Evolutionary conservation across 2,113 vertebrate genomes (phyloP).

Genomic region (Ranitomeya imitator): DNA sequence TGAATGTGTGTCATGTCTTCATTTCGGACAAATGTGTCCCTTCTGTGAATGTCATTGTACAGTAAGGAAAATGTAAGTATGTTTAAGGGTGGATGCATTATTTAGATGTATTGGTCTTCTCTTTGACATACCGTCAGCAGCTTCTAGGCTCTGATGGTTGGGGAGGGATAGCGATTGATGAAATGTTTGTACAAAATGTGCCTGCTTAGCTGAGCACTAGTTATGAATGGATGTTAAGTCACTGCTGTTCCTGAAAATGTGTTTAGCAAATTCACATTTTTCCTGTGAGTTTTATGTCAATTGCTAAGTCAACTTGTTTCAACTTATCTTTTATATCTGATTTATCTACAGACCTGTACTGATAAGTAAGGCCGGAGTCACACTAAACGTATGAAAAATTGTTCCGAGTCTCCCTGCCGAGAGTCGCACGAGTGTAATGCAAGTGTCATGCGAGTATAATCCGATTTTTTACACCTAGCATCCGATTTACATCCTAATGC

Average conservation of each 20-base stretch:
- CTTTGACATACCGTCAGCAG: constrained; percentile 12
- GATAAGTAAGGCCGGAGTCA: too few species aligned
- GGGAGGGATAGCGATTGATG: constrained; percentile 10
- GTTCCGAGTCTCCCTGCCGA: too few species aligned
- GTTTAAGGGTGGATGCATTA: constrained; percentile 27
- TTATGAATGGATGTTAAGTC: background rate
- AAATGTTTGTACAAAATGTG: constrained; percentile 22
- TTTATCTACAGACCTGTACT: too few species aligned
- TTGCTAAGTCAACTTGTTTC: background rate
- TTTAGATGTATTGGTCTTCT: constrained; percentile 30
- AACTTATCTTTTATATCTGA: background rate
- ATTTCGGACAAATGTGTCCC: background rate
- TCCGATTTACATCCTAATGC: too few species aligned
- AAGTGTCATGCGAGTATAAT: too few species aligned
- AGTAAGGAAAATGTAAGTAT: background rate
- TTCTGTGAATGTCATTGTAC: background rate
- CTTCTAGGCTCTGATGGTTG: background rate
- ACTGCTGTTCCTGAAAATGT: background rate
- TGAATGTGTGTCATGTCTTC: background rate
- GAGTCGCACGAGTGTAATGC: too few species aligned
- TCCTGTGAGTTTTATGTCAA: background rate
- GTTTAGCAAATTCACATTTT: background rate
- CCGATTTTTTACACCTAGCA: too few species aligned
- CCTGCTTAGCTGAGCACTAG: background rate
- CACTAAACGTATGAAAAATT: too few species aligned